Percentiles rank a stretch among this genome's conserved stretches.
Conservation (phyloP, 2,113 vertebrate species). For the Dissostichus mawsoni region DNA sequence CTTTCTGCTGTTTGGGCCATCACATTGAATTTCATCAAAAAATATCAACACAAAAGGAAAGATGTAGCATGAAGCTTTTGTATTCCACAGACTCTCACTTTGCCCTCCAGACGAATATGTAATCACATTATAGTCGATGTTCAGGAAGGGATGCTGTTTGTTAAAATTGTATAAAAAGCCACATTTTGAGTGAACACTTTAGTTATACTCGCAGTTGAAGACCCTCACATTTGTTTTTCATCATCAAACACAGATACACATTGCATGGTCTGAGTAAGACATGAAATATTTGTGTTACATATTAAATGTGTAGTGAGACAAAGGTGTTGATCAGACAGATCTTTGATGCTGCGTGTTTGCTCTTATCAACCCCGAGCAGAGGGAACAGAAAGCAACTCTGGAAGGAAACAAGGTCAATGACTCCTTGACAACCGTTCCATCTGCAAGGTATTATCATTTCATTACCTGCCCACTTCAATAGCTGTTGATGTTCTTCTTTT, state of each 20-base stretch:
- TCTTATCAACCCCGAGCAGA: slow-evolving; percentile 66
- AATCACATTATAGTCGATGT: slow-evolving; percentile 63
- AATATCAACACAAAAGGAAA: slow-evolving; percentile 59
- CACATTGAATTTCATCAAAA: slow-evolving; percentile 81
- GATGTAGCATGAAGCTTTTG: slow-evolving; percentile 65
- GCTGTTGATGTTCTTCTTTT: slow-evolving; percentile 71
- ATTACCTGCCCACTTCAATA: slow-evolving; percentile 74
- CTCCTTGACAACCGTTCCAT: slow-evolving; percentile 79
- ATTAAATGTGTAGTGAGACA: slow-evolving; percentile 35
- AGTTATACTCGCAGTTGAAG: slow-evolving; percentile 49
- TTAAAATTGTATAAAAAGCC: slow-evolving; percentile 61
- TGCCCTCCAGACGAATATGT: slow-evolving; percentile 73
- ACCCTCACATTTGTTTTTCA: slow-evolving; percentile 42
- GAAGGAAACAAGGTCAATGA: slow-evolving; percentile 78
- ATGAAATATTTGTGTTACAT: slow-evolving; percentile 20
- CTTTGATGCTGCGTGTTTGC: slow-evolving; percentile 53
- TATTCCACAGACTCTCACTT: slow-evolving; percentile 61
- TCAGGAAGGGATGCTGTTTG: slow-evolving; percentile 68
- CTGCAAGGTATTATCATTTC: slow-evolving; percentile 80
- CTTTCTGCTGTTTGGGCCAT: slow-evolving; percentile 73
- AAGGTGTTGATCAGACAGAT: slow-evolving; percentile 45
- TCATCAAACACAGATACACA: slow-evolving; percentile 43
- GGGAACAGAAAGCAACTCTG: slow-evolving; percentile 50
- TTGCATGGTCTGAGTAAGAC: slow-evolving; percentile 2
- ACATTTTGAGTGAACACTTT: slow-evolving; percentile 62